phyloP scores from a whole-genome alignment of 2,888 invertebrate species.

The Hypercompe scribonia region DNA sequence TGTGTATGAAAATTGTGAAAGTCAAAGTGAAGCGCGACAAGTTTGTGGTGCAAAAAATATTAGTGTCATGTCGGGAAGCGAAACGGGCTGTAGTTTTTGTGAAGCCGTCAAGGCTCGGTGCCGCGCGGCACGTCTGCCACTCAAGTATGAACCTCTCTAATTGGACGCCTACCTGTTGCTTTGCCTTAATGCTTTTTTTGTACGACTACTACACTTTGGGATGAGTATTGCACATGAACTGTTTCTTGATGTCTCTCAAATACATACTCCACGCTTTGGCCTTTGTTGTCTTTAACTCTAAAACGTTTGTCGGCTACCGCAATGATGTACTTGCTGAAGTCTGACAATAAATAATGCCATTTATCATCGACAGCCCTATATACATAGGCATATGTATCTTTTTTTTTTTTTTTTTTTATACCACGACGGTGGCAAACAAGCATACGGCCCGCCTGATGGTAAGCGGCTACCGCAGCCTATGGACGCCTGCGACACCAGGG shows the following conservation, averaged over 20 bases:
- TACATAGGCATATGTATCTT: too few species aligned
- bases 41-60: constrained; percentile 75
- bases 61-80: constrained; percentile 75
- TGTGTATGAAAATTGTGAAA: constrained; percentile 67
- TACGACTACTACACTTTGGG: constrained; percentile 70
- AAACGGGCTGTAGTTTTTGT: constrained; percentile 81
- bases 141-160: constrained; percentile 80
- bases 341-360: too few species aligned
- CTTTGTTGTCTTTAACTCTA: constrained; percentile 6
- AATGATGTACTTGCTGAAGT: neutral
- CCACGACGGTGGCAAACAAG: too few species aligned
- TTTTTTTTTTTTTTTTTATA: too few species aligned
- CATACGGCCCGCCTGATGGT: too few species aligned
- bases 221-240: constrained; percentile 75
- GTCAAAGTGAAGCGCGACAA: constrained; percentile 77
- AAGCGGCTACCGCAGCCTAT: too few species aligned
- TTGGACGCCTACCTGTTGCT: constrained; percentile 86
- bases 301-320: neutral
- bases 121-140: constrained; percentile 77
- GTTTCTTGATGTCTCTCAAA: constrained; percentile 69
- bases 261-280: constrained; percentile 51
- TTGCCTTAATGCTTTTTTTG: constrained; percentile 75
- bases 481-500: too few species aligned
- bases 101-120: constrained; percentile 78
- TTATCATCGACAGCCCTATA: too few species aligned